Base-by-base conservation (phyloP, 2,888 invertebrate species). In the Melieria picta region DNA sequence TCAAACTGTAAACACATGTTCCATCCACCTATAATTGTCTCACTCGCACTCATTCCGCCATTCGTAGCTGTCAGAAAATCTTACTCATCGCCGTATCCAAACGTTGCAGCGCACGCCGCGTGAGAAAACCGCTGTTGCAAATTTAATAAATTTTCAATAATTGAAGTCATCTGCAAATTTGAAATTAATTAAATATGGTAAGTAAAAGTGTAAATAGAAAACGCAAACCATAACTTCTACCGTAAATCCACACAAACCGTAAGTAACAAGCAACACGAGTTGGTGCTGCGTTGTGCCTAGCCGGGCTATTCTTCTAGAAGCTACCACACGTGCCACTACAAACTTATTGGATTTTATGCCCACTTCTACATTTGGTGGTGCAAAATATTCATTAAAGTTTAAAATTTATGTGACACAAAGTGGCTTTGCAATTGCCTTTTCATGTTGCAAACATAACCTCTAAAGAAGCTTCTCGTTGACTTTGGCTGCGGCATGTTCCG, bases 111-210 rank as follows among this genome's bases (percentile, higher is more conserved):
- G 62, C 55, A 64, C 69, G 65, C 77, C 77, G 77, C 77, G 77
- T 78, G 78, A 77, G 30, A 67, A 69, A 56, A 57, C 80, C 77
- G 79, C 80, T 80, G 81, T 79, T 81, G 76, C 76, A 73, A 77
- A 74, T 78, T 78, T 77, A 61, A 66, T 75, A 65, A 73, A 72
- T 75, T 68, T 57, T 63, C 61, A 46, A 30, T 61, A 65, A 75
- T 57, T 66, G 63, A 58, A 30, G 30, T n/a, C 7, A 43, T 46
- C 11, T 43, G 69, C 7, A 43, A 30, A 64, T 4, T 7, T 30
- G 10, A 65, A 65, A 80, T 79, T 77, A 78, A 72, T 79, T 76
- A 74, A 83, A 80, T 75, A 83, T 83, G 83, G 83, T 83, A 79
- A 83, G 84, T 71, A 69, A 56, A 9, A 3, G 6, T 52, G 74